phyloP scores from a whole-genome alignment of 2,888 invertebrate genomes.

The Xestia c-nigrum region DNA sequence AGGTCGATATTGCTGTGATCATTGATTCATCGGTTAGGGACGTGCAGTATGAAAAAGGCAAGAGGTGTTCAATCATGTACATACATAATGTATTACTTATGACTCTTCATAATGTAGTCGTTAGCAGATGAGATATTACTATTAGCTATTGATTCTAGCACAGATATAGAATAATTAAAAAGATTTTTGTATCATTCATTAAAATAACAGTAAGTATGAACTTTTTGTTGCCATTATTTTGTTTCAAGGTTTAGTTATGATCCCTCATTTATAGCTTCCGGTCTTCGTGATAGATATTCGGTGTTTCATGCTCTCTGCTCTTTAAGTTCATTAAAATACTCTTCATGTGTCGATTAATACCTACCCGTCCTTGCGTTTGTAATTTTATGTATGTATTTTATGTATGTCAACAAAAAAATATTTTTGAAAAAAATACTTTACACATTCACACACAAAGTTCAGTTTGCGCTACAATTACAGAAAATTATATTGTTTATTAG shows the following conservation, averaged over 20 bases:
- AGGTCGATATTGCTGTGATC: slow-evolving; percentile 27
- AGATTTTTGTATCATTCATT: neutral
- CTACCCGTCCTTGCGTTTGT: neutral
- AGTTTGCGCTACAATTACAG: neutral
- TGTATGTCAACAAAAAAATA: too few species aligned
- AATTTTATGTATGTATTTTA: too few species aligned
- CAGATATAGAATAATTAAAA: neutral
- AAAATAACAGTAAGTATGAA: neutral
- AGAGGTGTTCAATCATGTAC: neutral
- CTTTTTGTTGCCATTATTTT: neutral
- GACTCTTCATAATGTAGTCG: neutral
- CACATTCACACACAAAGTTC: neutral
- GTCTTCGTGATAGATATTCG: neutral
- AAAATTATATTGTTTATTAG: neutral
- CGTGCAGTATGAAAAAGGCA: slow-evolving; percentile 23
- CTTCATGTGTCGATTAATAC: neutral
- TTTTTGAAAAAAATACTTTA: too few species aligned
- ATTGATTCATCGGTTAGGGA: slow-evolving; percentile 33
- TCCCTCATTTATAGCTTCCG: slow-evolving; percentile 1
- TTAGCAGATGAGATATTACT: neutral
- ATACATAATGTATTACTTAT: neutral
- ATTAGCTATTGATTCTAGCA: neutral
- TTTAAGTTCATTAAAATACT: neutral
- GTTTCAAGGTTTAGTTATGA: neutral
- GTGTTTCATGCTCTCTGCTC: slow-evolving; percentile 10